These are phyloP conservation scores for Leptinotarsa rubiginosa DNA, from an alignment of 2,888 invertebrate genomes.

Conservation along the genomic window DNA sequence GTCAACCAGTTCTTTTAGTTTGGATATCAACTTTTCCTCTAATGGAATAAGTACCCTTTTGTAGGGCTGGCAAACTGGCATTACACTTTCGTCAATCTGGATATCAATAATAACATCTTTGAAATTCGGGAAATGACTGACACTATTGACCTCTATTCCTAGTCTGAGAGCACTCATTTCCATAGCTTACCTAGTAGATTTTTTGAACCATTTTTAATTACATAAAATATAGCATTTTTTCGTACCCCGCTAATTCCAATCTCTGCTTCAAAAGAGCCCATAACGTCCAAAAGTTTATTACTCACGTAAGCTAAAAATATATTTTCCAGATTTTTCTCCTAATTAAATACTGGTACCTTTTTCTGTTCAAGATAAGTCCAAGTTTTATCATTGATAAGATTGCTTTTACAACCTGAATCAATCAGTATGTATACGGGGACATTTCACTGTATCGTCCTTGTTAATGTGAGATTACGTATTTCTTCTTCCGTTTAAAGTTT, in stretches of 20 bases:
- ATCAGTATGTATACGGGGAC: conserved; percentile 44
- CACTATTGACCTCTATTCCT: conserved; percentile 34
- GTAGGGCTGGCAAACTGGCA: conserved; percentile 53
- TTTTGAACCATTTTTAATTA: conserved; percentile 39
- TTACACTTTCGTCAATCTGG: conserved; percentile 49
- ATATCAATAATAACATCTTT: conserved; percentile 51
- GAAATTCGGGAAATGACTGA: conserved; percentile 49
- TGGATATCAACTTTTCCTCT: conserved; percentile 47
- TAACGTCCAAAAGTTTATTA: conserved; percentile 38
- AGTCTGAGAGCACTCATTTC: conserved; percentile 40
- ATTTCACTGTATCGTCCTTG: background rate
- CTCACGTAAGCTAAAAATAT: conserved; percentile 45
- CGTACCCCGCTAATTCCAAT: conserved; percentile 32
- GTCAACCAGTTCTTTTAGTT: conserved; percentile 47
- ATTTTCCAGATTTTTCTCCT: conserved; percentile 39
- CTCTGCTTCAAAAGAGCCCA: conserved; percentile 47
- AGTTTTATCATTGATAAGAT: conserved; percentile 43
- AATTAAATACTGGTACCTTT: conserved; percentile 34
- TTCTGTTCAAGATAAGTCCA: conserved; percentile 43
- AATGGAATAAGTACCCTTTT: conserved; percentile 52
- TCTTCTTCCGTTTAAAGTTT: background rate
- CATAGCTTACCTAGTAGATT: conserved; percentile 40
- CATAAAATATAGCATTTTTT: conserved; percentile 36
- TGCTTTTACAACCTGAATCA: conserved; percentile 50
- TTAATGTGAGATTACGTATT: conserved; percentile 12